Evolutionary conservation across 2,797 vertebrate genomes (phyloP).

Genomic region (Molothrus ater): DNA sequence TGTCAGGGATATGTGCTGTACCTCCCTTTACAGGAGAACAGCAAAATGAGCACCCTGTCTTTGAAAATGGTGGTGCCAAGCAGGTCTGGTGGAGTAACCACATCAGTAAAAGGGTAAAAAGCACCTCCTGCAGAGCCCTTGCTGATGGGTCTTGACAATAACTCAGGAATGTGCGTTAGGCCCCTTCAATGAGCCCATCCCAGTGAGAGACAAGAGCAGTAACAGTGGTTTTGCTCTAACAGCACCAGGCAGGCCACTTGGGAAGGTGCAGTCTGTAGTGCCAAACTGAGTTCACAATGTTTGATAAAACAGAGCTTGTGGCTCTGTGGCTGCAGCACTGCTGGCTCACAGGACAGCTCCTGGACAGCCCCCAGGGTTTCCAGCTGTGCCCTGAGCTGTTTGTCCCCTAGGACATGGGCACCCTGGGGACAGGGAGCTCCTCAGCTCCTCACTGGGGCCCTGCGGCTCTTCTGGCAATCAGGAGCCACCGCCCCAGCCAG

Average conservation of each 20-base stretch:
- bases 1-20: not conserved
- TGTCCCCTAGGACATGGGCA: not conserved
- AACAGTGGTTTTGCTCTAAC: not conserved
- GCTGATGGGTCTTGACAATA: not conserved
- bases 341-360: not conserved
- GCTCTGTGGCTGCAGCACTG: not conserved
- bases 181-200: not conserved
- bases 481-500: not conserved
- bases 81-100: not conserved
- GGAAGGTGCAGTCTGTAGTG: rapidly evolving
- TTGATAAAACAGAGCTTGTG: not conserved
- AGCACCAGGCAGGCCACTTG: not conserved
- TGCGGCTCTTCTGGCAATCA: rapidly evolving
- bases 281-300: rapidly evolving
- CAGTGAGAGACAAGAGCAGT: not conserved
- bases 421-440: rapidly evolving
- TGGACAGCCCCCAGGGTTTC: not conserved
- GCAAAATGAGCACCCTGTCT: not conserved
- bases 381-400: not conserved
- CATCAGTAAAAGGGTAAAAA: not conserved
- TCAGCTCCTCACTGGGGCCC: not conserved
- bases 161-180: not conserved
- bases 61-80: not conserved
- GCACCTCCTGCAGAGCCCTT: not conserved
- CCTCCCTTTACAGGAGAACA: not conserved